Conservation (phyloP, 2,797 vertebrate genomes). For the Acanthopagrus latus region DNA sequence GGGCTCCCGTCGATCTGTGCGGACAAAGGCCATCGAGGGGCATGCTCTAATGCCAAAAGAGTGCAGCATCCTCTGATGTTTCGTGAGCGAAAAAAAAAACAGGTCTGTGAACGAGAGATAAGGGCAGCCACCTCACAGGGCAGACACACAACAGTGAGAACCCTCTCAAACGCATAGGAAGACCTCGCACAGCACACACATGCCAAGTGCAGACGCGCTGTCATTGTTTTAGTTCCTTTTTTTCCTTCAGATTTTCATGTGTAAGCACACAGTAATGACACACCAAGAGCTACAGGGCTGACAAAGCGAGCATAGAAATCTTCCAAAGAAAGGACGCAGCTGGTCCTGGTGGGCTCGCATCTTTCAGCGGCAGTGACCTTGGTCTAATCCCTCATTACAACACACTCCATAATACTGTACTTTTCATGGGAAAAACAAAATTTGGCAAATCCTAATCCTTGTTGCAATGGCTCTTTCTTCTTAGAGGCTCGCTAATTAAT, state of each 20-base stretch:
- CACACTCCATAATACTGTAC: constrained; percentile 65
- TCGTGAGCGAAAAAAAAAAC: constrained; percentile 56
- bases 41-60: constrained; percentile 68
- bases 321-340: constrained; percentile 51
- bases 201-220: constrained; percentile 19
- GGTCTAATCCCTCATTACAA: constrained; percentile 83
- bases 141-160: constrained; percentile 53
- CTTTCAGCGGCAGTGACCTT: constrained; percentile 81
- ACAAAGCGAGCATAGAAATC: constrained; percentile 46
- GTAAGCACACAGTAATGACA: constrained; percentile 37
- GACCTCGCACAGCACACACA: constrained; percentile 23
- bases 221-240: constrained; percentile 34
- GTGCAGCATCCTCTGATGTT: constrained; percentile 69
- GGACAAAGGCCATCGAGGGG: constrained; percentile 69
- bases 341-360: constrained; percentile 59
- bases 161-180: constrained; percentile 60
- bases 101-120: constrained; percentile 81
- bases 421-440: constrained; percentile 70
- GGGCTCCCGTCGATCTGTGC: constrained; percentile 54
- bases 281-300: constrained; percentile 33
- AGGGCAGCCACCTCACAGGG: constrained; percentile 69
- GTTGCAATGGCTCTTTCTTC: constrained; percentile 56
- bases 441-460: constrained; percentile 73
- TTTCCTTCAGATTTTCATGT: constrained; percentile 35
- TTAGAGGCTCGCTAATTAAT: constrained; percentile 68